Conservation (phyloP, 2,888 invertebrate genomes). For the Erebia ligea region DNA sequence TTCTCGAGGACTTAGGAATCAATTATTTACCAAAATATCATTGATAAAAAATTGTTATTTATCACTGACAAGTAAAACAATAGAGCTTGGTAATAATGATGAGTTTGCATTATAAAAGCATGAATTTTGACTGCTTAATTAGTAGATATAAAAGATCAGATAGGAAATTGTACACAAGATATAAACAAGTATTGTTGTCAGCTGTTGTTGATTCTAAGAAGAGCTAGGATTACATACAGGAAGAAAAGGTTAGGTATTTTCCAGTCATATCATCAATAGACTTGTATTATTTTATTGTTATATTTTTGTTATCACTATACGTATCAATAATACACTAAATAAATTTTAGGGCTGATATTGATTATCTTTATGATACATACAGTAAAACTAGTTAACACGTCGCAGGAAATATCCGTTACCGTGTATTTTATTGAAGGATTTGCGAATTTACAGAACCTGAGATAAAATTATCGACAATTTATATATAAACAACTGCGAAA, state of each 20-base stretch:
- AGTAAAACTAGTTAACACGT: background rate
- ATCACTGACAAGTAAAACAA: background rate
- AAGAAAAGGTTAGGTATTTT: too few relatives aligned
- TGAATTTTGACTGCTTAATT: too few relatives aligned
- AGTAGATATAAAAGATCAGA: too few relatives aligned
- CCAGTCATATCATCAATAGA: background rate
- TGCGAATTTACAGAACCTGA: conserved; percentile 24
- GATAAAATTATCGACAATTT: conserved; percentile 15
- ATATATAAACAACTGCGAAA: conserved; percentile 35
- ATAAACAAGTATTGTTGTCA: too few relatives aligned
- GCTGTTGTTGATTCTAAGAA: too few relatives aligned
- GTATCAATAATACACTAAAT: background rate
- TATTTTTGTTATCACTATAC: background rate
- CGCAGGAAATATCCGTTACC: conserved; percentile 29
- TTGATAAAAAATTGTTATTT: background rate
- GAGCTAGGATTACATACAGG: too few relatives aligned
- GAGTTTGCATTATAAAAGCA: background rate
- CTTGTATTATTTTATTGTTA: background rate
- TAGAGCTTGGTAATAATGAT: background rate
- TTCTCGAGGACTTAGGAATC: background rate
- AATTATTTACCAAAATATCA: background rate
- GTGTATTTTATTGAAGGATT: conserved; percentile 34
- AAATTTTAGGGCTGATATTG: background rate
- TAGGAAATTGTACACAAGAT: too few relatives aligned
- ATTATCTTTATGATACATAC: conserved; percentile 8